A percentile compares a stretch with the other conserved stretches of the same genome.
Conservation (phyloP, 2,888 invertebrate species). For the Athalia rosae region DNA sequence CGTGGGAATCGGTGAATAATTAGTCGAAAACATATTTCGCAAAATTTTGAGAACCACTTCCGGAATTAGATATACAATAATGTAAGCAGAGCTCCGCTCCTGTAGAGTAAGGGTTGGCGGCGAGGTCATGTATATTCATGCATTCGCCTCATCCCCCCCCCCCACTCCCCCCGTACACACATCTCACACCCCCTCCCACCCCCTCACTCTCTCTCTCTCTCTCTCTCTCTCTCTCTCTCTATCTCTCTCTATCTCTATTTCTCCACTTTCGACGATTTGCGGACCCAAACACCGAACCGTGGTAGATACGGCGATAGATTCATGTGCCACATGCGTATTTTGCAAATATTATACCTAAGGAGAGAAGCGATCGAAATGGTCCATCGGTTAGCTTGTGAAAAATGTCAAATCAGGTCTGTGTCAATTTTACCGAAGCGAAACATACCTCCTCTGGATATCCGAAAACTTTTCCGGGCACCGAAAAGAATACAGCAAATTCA, state of each 20-base stretch:
- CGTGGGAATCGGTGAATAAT: conserved; percentile 27
- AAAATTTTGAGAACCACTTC: conserved; percentile 70
- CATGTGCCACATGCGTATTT: conserved; percentile 50
- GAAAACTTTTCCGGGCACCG: no score
- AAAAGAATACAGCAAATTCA: no score
- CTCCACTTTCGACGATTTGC: conserved; percentile 34
- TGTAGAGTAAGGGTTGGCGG: conserved; percentile 72
- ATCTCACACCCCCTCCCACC: conserved; percentile 19
- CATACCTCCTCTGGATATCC: no score
- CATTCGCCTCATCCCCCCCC: conserved; percentile 64
- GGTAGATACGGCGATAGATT: conserved; percentile 65
- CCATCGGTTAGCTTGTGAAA: no score
- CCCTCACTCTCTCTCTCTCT: conserved; percentile 60
- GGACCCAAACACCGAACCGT: conserved; percentile 59
- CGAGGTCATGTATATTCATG: conserved; percentile 74
- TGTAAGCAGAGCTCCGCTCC: conserved; percentile 72
- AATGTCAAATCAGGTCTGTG: no score
- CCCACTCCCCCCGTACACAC: conserved; percentile 48
- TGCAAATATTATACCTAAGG: no score
- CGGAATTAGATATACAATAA: conserved; percentile 74
- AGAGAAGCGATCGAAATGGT: no score
- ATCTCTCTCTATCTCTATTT: conserved; percentile 48
- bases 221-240: conserved; percentile 75
- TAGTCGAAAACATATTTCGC: conserved; percentile 46
- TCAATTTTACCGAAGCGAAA: no score